Conservation (phyloP, 2,113 vertebrate species). For the Calypte anna region DNA sequence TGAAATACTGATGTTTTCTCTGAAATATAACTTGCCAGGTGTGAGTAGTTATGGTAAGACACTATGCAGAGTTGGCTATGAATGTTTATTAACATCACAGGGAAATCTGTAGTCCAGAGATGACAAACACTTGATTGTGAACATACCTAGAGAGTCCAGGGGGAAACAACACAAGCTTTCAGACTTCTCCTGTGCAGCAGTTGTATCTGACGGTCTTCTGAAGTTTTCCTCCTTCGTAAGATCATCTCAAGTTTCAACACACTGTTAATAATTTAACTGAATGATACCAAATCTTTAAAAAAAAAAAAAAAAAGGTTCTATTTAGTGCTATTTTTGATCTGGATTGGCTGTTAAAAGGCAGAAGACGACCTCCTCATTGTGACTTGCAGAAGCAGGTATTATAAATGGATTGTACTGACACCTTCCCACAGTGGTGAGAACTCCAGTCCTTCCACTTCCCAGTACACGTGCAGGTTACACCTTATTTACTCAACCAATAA, state of each 20-base stretch:
- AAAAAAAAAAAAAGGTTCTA: not conserved
- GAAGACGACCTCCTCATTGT: not conserved
- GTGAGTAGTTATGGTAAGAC: not conserved
- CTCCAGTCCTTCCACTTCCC: not conserved
- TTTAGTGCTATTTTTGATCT: not conserved
- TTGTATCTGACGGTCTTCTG: not conserved
- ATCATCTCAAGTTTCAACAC: not conserved
- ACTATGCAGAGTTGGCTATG: not conserved
- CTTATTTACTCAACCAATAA: not conserved
- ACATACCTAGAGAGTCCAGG: not conserved
- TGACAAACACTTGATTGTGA: not conserved
- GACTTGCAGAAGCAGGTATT: not conserved
- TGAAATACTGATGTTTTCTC: not conserved
- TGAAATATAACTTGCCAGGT: not conserved
- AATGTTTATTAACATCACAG: constrained; percentile 31
- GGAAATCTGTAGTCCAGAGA: constrained; percentile 8
- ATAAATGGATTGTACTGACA: accelerated
- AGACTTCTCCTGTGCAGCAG: not conserved
- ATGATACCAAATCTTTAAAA: not conserved
- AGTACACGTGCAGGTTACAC: not conserved
- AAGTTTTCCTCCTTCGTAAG: not conserved
- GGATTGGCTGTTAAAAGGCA: not conserved
- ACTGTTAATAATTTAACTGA: not conserved
- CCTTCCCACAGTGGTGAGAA: not conserved
- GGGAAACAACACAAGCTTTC: not conserved